phyloP scores from a whole-genome alignment of 2,888 invertebrate species.

The Pachydiplax longipennis region DNA sequence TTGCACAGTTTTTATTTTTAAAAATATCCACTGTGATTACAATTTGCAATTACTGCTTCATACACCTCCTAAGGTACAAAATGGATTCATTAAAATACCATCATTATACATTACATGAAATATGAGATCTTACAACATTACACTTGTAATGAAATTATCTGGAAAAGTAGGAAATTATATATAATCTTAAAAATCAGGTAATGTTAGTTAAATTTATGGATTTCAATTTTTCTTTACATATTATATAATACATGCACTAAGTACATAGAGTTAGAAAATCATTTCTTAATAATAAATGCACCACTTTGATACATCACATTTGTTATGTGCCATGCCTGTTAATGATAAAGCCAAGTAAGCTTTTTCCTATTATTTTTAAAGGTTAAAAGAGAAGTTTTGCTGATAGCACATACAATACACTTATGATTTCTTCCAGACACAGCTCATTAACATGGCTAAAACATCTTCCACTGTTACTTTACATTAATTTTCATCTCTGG shows the following conservation, averaged over 20 bases:
- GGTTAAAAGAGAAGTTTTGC: neutral
- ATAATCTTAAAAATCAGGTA: slow-evolving; percentile 18
- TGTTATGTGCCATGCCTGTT: slow-evolving; percentile 19
- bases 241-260: neutral
- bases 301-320: slow-evolving; percentile 32
- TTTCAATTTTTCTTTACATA: neutral
- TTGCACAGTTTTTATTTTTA: slow-evolving; percentile 29
- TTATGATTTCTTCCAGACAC: neutral
- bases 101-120: slow-evolving; percentile 26
- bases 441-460: neutral
- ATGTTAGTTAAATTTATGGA: slow-evolving; percentile 12
- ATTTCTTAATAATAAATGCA: neutral
- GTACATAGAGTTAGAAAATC: slow-evolving; percentile 10
- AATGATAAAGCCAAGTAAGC: neutral
- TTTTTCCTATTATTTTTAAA: neutral
- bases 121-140: slow-evolving; percentile 28
- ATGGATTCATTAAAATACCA: slow-evolving; percentile 43
- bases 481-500: neutral
- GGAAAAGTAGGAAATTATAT: slow-evolving; percentile 38
- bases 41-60: slow-evolving; percentile 27
- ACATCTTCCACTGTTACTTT: neutral
- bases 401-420: neutral
- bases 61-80: slow-evolving; percentile 42
- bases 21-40: slow-evolving; percentile 41
- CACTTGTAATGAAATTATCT: slow-evolving; percentile 25